Conservation (phyloP, 2,888 invertebrate genomes). For the Criorhina ranunculi region DNA sequence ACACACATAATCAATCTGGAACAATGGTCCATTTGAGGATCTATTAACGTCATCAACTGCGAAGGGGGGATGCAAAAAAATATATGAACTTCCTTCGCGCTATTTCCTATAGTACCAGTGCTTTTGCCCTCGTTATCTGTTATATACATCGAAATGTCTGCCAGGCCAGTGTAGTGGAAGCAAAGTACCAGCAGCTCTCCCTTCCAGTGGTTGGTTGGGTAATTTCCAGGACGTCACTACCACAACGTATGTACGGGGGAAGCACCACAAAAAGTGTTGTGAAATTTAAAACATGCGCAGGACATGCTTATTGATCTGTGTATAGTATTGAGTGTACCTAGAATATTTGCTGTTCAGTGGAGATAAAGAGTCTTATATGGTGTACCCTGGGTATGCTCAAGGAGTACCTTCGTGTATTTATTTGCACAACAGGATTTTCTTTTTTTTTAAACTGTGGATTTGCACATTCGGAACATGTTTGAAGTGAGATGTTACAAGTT, state of each 20-base stretch:
- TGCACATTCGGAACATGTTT: conserved; percentile 31
- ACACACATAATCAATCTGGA: conserved; percentile 72
- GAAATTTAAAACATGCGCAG: conserved; percentile 62
- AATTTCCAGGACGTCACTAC: conserved; percentile 62
- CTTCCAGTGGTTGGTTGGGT: conserved; percentile 51
- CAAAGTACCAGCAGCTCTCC: conserved; percentile 15
- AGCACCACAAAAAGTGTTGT: conserved; percentile 41
- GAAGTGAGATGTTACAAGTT: conserved; percentile 11
- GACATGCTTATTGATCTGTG: conserved; percentile 66
- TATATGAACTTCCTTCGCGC: conserved; percentile 48
- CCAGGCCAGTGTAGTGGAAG: not conserved
- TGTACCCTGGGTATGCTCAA: conserved; percentile 22
- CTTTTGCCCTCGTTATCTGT: conserved; percentile 53
- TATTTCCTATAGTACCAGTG: conserved; percentile 56
- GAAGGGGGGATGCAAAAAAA: conserved; percentile 28
- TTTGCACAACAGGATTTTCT: conserved; percentile 28
- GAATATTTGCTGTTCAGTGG: conserved; percentile 34
- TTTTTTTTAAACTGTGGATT: conserved; percentile 1
- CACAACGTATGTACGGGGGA: conserved; percentile 10
- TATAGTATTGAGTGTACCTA: conserved; percentile 46
- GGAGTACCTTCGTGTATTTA: conserved; percentile 19
- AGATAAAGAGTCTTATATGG: conserved; percentile 37
- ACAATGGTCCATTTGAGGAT: conserved; percentile 73
- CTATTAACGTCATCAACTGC: conserved; percentile 75
- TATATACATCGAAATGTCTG: conserved; percentile 28